A percentile compares a stretch with the other conserved stretches of the same genome.
Evolutionary conservation across 2,888 invertebrate genomes (phyloP).

Genomic region (Antitype chi): DNA sequence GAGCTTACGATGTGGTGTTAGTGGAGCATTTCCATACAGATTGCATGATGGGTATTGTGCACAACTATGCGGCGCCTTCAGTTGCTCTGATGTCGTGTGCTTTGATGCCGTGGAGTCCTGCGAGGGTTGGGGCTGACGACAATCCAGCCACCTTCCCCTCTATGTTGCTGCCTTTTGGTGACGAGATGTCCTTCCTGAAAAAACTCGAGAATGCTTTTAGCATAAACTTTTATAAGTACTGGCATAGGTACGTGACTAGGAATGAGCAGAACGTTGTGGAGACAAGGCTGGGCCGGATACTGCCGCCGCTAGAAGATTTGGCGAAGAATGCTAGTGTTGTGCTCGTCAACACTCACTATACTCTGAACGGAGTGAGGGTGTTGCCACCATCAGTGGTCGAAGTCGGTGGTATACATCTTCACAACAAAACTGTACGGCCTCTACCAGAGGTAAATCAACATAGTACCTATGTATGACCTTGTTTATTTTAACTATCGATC

Average conservation of each 20-base stretch:
- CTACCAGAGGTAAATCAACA: constrained; percentile 70
- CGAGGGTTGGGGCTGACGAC: constrained; percentile 80
- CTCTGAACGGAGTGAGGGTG: constrained; percentile 82
- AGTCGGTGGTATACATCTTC: constrained; percentile 89
- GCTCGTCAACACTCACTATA: constrained; percentile 86
- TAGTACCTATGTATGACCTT: not conserved
- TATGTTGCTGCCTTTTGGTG: constrained; percentile 72
- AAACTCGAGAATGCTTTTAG: constrained; percentile 83
- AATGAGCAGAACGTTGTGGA: constrained; percentile 77
- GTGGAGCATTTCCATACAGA: constrained; percentile 88
- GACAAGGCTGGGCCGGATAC: constrained; percentile 74
- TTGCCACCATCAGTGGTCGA: constrained; percentile 86
- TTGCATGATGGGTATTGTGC: constrained; percentile 84
- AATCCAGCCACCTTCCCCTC: constrained; percentile 83
- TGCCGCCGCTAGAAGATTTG: constrained; percentile 80
- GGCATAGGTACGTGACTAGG: constrained; percentile 72
- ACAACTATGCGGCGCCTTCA: constrained; percentile 82
- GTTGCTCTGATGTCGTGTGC: constrained; percentile 82
- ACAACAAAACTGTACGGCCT: constrained; percentile 67
- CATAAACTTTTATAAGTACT: constrained; percentile 65
- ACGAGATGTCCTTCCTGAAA: constrained; percentile 82
- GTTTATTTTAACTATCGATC: not conserved
- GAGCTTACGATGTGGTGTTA: constrained; percentile 86
- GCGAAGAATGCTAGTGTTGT: constrained; percentile 84
- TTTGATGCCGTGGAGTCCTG: constrained; percentile 81